Conservation (phyloP, 2,113 vertebrate genomes). For the Sterna hirundo region DNA sequence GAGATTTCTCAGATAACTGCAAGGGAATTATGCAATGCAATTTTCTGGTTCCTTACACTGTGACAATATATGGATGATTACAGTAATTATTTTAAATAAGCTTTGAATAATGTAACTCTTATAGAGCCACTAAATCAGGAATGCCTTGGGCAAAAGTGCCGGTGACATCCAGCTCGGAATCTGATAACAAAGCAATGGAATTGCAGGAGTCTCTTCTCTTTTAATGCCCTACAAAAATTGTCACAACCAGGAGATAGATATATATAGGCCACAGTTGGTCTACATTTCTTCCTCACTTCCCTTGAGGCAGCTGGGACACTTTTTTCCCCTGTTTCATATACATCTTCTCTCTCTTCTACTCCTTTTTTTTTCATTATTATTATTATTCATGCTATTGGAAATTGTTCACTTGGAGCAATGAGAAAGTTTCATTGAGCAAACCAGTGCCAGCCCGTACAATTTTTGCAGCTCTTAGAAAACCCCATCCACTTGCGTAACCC, state of each 20-base stretch:
- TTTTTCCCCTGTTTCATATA: not conserved
- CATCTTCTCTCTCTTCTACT: not conserved
- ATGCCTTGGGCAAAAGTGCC: not conserved
- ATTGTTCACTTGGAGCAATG: not conserved
- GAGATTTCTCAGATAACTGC: not conserved
- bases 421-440: not conserved
- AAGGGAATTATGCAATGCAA: constrained; percentile 26
- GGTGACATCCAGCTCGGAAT: not conserved
- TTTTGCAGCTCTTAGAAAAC: not conserved
- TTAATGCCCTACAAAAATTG: not conserved
- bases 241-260: not conserved
- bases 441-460: not conserved
- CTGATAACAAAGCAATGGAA: not conserved
- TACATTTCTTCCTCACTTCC: not conserved
- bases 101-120: not conserved
- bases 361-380: not conserved
- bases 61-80: not conserved
- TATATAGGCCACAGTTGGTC: not conserved
- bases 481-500: not conserved
- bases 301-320: not conserved
- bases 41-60: constrained; percentile 25
- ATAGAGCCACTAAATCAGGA: not conserved
- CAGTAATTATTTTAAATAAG: constrained; percentile 24
- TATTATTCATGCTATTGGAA: not conserved
- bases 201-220: not conserved